phyloP scores from a whole-genome alignment of 2,113 vertebrate species.

The Prunella fulvescens region DNA sequence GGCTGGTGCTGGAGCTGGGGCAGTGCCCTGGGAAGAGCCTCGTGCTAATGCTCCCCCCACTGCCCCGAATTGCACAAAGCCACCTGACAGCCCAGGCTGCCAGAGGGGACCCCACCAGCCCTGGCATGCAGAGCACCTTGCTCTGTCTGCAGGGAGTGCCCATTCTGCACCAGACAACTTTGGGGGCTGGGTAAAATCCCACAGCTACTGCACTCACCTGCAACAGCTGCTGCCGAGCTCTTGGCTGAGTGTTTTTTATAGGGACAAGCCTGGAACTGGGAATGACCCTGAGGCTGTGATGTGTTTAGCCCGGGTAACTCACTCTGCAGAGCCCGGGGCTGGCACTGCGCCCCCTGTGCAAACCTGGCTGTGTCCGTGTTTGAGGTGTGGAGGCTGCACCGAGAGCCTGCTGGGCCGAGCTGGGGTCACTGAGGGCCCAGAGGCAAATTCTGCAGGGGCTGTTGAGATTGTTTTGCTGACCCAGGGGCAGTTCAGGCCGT shows the following conservation, averaged over 20 bases:
- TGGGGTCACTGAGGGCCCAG: rapidly evolving
- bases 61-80: not conserved
- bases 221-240: rapidly evolving
- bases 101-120: not conserved
- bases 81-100: not conserved
- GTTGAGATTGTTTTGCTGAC: too few species aligned
- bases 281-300: rapidly evolving
- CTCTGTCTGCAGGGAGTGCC: rapidly evolving
- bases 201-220: not conserved
- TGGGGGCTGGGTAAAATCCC: not conserved
- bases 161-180: rapidly evolving
- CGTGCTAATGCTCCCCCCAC: rapidly evolving
- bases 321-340: not conserved
- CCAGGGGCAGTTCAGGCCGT: rapidly evolving
- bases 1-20: not conserved
- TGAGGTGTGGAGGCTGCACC: not conserved
- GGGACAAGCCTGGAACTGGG: not conserved
- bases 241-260: not conserved
- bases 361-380: rapidly evolving
- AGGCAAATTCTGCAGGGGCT: not conserved
- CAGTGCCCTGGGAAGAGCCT: not conserved
- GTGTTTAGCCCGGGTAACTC: rapidly evolving
- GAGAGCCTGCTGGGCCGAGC: not conserved
- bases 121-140: rapidly evolving
- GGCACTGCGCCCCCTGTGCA: rapidly evolving